Percentiles rank a stretch among this genome's conserved stretches.
phyloP scores from a whole-genome alignment of 1,140 invertebrate genomes.

The Mylabris phalerata region DNA sequence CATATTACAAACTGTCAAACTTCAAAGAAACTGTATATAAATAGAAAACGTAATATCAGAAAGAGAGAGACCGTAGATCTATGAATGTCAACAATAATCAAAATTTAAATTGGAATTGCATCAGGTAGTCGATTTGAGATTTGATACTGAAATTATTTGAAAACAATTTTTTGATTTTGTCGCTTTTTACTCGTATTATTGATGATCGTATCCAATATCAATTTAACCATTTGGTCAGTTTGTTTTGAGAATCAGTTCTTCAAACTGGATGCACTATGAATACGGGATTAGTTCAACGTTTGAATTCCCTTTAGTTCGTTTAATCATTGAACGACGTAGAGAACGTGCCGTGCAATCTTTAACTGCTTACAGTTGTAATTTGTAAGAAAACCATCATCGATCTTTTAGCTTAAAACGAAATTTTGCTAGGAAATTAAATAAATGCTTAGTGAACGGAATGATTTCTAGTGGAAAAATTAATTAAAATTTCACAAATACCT shows the following conservation, averaged over 20 bases:
- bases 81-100: conserved; percentile 35
- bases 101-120: conserved; percentile 32
- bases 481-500: not conserved
- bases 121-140: not conserved
- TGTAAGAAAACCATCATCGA: not conserved
- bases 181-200: too few relatives aligned
- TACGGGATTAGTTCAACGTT: not conserved
- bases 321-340: not conserved
- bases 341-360: not conserved
- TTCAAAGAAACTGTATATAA: conserved; percentile 14
- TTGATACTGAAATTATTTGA: too few relatives aligned
- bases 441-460: not conserved
- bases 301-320: not conserved
- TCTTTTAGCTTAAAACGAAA: not conserved
- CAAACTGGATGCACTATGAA: not conserved
- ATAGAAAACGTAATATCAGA: conserved; percentile 25
- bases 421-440: not conserved
- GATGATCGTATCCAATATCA: too few relatives aligned
- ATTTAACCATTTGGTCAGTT: not conserved
- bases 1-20: conserved; percentile 7
- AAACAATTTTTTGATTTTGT: too few relatives aligned
- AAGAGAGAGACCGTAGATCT: not conserved
- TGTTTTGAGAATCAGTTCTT: not conserved
- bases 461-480: not conserved
- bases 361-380: not conserved